These are phyloP conservation scores for Oncorhynchus masou DNA, from an alignment of 2,113 vertebrate genomes.

Conservation along the genomic window DNA sequence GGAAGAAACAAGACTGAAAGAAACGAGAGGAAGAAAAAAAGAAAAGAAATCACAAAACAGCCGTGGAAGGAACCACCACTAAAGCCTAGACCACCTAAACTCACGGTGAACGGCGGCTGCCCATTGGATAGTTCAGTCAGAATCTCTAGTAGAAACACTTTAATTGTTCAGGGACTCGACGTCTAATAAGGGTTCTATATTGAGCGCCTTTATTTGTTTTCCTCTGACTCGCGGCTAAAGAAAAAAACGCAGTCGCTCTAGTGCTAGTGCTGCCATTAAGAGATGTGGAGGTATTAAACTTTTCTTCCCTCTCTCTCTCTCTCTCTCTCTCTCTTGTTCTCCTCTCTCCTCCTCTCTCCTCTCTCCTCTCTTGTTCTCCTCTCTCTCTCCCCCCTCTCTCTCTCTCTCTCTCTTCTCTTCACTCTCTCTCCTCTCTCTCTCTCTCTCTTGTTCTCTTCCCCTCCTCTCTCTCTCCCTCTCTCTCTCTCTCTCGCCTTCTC, in stretches of 20 bases:
- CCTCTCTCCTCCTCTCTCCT: too few species aligned
- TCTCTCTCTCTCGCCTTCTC: too few species aligned
- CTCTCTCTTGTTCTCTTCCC: accelerated
- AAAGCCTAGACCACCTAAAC: slow-evolving; percentile 76
- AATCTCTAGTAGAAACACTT: slow-evolving; percentile 78
- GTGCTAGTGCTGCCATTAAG: slow-evolving; percentile 78
- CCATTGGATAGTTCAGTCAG: slow-evolving; percentile 73
- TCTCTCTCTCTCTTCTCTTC: too few species aligned
- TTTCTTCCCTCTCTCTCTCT: slow-evolving; percentile 69
- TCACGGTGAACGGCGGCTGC: slow-evolving; percentile 56
- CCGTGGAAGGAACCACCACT: slow-evolving; percentile 71
- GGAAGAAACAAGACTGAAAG: too few species aligned
- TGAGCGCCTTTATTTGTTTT: slow-evolving; percentile 81
- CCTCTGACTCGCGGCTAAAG: slow-evolving; percentile 76
- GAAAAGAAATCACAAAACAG: slow-evolving; percentile 32
- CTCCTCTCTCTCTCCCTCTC: too few species aligned
- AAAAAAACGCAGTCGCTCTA: slow-evolving; percentile 79
- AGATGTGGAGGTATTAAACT: slow-evolving; percentile 77
- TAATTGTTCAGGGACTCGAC: slow-evolving; percentile 81
- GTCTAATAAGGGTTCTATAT: slow-evolving; percentile 84
- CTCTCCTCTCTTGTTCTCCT: too few species aligned
- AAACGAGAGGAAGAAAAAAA: slow-evolving; percentile 35
- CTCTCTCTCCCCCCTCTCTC: too few species aligned
- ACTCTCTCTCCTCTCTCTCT: too few species aligned
- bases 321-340: slow-evolving; percentile 61